Conservation (phyloP, 35 echinoderm and acorn worm genomes). For the Holothuria glaberrima region DNA sequence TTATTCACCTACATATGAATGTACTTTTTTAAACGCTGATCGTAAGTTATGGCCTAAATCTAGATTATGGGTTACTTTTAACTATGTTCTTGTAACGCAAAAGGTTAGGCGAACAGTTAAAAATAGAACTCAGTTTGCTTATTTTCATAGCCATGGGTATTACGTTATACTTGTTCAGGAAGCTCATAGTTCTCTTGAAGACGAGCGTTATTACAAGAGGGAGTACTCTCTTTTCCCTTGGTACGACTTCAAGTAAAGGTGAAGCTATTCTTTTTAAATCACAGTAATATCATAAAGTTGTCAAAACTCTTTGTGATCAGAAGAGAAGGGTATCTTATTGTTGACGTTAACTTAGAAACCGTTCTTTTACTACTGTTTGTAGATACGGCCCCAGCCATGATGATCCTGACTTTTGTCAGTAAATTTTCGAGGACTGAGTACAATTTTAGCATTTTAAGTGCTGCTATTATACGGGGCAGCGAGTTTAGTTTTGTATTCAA, state of each 20-base stretch:
- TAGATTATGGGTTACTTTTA: too few species aligned
- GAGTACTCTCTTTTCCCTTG: neutral
- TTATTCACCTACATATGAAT: too few species aligned
- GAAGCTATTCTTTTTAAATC: neutral
- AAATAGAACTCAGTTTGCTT: too few species aligned
- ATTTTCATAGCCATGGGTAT: neutral
- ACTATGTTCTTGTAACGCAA: too few species aligned
- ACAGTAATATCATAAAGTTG: neutral
- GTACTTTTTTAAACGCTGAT: too few species aligned
- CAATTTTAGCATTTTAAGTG: neutral
- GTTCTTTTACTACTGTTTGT: neutral
- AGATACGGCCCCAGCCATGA: neutral
- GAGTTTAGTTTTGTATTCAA: constrained; percentile 54
- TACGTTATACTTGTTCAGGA: neutral
- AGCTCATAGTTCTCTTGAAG: neutral
- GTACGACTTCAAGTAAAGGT: neutral
- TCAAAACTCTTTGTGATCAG: neutral
- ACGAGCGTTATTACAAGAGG: neutral
- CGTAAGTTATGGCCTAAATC: too few species aligned
- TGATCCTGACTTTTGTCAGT: neutral
- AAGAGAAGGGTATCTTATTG: neutral
- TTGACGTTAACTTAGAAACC: neutral
- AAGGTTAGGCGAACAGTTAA: too few species aligned
- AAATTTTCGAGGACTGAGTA: neutral
- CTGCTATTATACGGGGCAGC: neutral